A percentile compares a stretch with the other conserved stretches of the same genome.
These are phyloP conservation scores for Diachrysia chrysitis DNA, from an alignment of 2,888 invertebrate species.

Conservation along the genomic window DNA sequence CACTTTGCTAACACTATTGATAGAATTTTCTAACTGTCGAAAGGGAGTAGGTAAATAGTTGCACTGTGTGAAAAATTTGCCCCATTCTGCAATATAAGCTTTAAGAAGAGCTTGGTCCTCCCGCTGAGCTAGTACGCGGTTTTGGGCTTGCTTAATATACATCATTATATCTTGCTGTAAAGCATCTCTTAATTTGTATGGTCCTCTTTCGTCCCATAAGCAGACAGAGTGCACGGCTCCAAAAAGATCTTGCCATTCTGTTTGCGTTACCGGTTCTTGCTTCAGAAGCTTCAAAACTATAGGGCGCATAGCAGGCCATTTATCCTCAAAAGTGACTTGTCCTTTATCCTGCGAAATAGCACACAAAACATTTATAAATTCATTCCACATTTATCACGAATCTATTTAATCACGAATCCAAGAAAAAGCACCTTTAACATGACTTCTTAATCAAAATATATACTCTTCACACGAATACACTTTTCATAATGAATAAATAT, in stretches of 20 bases:
- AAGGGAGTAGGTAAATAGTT: constrained; percentile 99
- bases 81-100: constrained; percentile 99
- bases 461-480: constrained; percentile 57
- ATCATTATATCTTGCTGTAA: constrained; percentile 97
- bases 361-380: constrained; percentile 25
- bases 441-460: constrained; percentile 54
- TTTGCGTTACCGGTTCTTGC: constrained; percentile 97
- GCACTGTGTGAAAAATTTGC: constrained; percentile 99
- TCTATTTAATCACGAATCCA: constrained; percentile 10
- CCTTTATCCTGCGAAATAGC: constrained; percentile 91
- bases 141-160: constrained; percentile 98
- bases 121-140: constrained; percentile 95
- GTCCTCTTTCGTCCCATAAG: constrained; percentile 98
- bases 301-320: constrained; percentile 98
- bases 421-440: constrained; percentile 73
- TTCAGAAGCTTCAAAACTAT: constrained; percentile 97
- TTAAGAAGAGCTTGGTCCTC: constrained; percentile 98
- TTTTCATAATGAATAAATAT: constrained; percentile 59
- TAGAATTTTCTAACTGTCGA: constrained; percentile 95
- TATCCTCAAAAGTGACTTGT: constrained; percentile 96
- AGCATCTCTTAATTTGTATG: constrained; percentile 95
- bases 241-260: constrained; percentile 99
- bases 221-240: constrained; percentile 98
- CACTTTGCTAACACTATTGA: constrained; percentile 89
- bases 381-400: background rate